A percentile compares a stretch with the other conserved stretches of the same genome.
Conservation (phyloP, 2,888 invertebrate genomes). For the Neocrepidodera transversa region DNA sequence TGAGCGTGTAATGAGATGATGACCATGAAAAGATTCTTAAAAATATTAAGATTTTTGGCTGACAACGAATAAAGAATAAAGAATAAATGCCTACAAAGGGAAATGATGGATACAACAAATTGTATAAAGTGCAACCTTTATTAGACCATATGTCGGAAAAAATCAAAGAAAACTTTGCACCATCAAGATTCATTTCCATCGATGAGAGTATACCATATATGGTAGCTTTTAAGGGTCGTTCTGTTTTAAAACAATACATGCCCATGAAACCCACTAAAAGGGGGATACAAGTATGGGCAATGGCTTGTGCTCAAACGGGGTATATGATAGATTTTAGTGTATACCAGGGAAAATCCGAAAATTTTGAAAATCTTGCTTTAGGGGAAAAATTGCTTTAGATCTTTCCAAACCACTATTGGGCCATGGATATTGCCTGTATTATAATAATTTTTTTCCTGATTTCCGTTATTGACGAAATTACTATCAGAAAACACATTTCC, state of each 20-base stretch:
- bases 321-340: not conserved
- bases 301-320: not conserved
- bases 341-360: too few species aligned
- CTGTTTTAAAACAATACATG: too few species aligned
- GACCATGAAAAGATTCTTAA: slow-evolving; percentile 13
- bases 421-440: not conserved
- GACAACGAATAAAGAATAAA: too few species aligned
- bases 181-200: too few species aligned
- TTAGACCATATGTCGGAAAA: too few species aligned
- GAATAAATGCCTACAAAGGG: slow-evolving; percentile 15
- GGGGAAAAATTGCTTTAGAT: not conserved
- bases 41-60: slow-evolving; percentile 6
- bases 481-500: not conserved
- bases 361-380: too few species aligned
- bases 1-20: slow-evolving; percentile 1
- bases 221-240: not conserved
- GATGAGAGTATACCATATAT: too few species aligned
- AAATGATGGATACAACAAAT: too few species aligned
- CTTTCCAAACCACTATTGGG: not conserved
- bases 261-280: too few species aligned
- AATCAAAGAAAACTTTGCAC: too few species aligned
- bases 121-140: slow-evolving; percentile 5
- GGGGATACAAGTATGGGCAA: too few species aligned
- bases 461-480: not conserved
- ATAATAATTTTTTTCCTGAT: not conserved